phyloP scores from a whole-genome alignment of 1,140 invertebrate species.

The Pogonomyrmex californicus region DNA sequence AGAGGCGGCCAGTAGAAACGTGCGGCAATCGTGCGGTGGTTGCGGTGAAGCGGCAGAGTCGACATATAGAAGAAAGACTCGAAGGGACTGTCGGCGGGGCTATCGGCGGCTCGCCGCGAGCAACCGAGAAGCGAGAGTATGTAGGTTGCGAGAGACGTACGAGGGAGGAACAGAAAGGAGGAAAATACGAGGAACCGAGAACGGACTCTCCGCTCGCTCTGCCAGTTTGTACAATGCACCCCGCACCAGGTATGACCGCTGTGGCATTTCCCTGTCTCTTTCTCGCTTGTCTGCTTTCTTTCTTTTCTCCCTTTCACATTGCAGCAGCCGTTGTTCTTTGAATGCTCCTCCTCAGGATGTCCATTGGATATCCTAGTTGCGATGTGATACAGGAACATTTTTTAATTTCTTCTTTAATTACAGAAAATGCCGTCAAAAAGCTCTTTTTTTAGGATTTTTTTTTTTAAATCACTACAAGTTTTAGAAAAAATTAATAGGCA shows the following conservation, averaged over 20 bases:
- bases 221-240: constrained; percentile 49
- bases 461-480: too few species aligned
- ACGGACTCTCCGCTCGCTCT: constrained; percentile 45
- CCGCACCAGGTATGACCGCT: constrained; percentile 20
- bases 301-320: constrained; percentile 10
- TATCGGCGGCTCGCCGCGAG: constrained; percentile 10
- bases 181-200: constrained; percentile 33
- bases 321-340: neutral
- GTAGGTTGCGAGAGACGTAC: constrained; percentile 20
- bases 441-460: too few species aligned
- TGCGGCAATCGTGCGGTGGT: constrained; percentile 11
- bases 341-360: neutral
- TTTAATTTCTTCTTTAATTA: neutral
- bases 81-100: constrained; percentile 18
- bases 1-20: constrained; percentile 26
- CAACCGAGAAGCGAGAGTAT: constrained; percentile 11
- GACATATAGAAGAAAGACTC: constrained; percentile 24
- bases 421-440: too few species aligned
- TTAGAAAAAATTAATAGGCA: too few species aligned
- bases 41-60: constrained; percentile 45
- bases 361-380: neutral
- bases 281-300: neutral
- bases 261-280: neutral
- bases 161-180: constrained; percentile 24
- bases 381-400: neutral